Base-by-base conservation (phyloP, 2,797 vertebrate species). In the Halcyon leucocephala region DNA sequence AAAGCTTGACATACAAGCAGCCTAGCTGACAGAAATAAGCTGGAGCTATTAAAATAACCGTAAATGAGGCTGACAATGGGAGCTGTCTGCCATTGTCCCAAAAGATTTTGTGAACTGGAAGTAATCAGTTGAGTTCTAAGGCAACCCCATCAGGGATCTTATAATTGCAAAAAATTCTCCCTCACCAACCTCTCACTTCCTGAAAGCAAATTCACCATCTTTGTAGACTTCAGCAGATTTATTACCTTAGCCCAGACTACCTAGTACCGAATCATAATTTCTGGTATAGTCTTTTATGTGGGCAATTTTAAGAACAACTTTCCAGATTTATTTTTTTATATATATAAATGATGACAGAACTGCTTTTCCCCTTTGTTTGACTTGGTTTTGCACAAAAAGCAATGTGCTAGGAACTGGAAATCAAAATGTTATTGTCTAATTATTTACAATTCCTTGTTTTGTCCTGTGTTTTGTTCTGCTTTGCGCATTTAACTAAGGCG, bases 101-200 rank as follows among this genome's bases (percentile, higher is more conserved):
- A 98, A 98, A 98, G 98, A 97, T 96, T 98, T 98, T 98, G 95
- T 98, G 97, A 97, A 98, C 98, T 99, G 98, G 98, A 99, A 99
- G 97, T 98, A 99, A 99, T 98, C 94, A 93, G 85, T 96, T 96
- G 96, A 98, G 97, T 98, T 97, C 96, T 95, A 95, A 97, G 97
- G 95, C 95, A 96, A 71, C 86, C 66, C 94, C 89, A 93, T 95
- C 96, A 90, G 95, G 87, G 92, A 96, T 98, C 89, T 96, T 98
- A 95, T 96, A 97, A 98, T 97, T 98, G 94, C 83, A 9, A 96
- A 95, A 97, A 74, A 35, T 81, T 91, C 61, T 49, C 72, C 25
- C 49, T 84, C 0, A 0, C 37, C 73, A 78, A 24, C 72, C 52
- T 55, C 91, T 22, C 21, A 6, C 94, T 97, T 95, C 94, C 95